Percentiles rank a stretch among this genome's conserved stretches.
These are phyloP conservation scores for Anguilla megastoma DNA, from an alignment of 2,797 vertebrate genomes.

Conservation along the genomic window DNA sequence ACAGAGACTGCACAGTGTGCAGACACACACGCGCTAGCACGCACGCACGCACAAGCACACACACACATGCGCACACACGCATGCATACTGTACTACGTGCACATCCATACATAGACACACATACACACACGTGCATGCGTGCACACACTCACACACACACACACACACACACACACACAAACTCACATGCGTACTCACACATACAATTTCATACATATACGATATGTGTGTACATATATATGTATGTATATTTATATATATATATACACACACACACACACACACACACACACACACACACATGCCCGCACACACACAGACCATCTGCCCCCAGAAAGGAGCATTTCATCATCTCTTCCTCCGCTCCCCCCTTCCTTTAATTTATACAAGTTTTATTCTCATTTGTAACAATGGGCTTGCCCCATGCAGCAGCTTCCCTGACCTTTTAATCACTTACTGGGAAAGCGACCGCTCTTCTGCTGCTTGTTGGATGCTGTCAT, in stretches of 20 bases:
- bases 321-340: neutral
- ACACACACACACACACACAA: no score
- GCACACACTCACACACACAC: no score
- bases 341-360: neutral
- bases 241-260: neutral
- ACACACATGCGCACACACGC: neutral
- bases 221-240: no score
- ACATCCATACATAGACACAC: no score
- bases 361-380: neutral
- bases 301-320: neutral
- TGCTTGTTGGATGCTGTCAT: conserved; percentile 18
- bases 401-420: neutral
- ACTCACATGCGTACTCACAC: no score
- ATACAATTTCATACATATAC: no score
- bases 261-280: neutral
- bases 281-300: neutral
- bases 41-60: neutral
- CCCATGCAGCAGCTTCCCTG: neutral
- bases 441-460: conserved; percentile 28
- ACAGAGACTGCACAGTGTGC: neutral
- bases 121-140: no score
- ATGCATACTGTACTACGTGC: neutral
- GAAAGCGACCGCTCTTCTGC: neutral
- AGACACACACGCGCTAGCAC: neutral
- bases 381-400: conserved; percentile 9